phyloP scores from a whole-genome alignment of 2,797 vertebrate genomes.

The Galagoides demidoff region DNA sequence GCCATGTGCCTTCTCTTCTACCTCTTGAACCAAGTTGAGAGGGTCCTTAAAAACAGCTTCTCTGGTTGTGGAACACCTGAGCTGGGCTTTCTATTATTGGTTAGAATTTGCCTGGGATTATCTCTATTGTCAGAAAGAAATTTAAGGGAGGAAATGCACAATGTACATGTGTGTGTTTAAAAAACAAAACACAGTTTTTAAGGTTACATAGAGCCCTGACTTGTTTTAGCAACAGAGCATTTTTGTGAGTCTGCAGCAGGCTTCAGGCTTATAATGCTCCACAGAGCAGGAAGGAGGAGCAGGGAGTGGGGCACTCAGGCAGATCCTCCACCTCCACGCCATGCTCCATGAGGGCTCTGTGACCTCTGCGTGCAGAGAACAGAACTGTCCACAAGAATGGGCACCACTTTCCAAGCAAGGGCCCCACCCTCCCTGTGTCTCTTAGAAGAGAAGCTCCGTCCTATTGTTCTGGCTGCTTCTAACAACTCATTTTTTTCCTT shows the following conservation, averaged over 20 bases:
- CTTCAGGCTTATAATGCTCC: background rate
- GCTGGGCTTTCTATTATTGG: background rate
- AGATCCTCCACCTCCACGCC: fast-evolving
- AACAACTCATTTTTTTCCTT: background rate
- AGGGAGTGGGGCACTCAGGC: fast-evolving
- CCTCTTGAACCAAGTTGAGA: background rate
- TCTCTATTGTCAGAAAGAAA: constrained; percentile 49
- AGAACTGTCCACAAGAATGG: fast-evolving
- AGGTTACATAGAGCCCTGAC: constrained; percentile 52
- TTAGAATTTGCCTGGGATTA: background rate
- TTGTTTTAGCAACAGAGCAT: constrained; percentile 61
- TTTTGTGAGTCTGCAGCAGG: background rate
- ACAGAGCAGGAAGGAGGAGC: background rate
- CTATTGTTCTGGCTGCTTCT: background rate
- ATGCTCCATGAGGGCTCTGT: background rate
- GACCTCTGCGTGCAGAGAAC: background rate
- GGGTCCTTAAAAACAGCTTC: background rate
- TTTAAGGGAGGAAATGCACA: background rate
- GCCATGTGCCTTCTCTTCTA: background rate
- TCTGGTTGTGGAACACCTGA: fast-evolving
- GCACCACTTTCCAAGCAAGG: background rate
- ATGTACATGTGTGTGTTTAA: background rate
- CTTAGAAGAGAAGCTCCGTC: background rate
- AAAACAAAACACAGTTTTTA: constrained; percentile 25
- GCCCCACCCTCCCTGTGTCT: background rate